A percentile compares a stretch with the other conserved stretches of the same genome.
phyloP scores from a whole-genome alignment of 2,888 invertebrate genomes.

The Pterobdella sp. region DNA sequence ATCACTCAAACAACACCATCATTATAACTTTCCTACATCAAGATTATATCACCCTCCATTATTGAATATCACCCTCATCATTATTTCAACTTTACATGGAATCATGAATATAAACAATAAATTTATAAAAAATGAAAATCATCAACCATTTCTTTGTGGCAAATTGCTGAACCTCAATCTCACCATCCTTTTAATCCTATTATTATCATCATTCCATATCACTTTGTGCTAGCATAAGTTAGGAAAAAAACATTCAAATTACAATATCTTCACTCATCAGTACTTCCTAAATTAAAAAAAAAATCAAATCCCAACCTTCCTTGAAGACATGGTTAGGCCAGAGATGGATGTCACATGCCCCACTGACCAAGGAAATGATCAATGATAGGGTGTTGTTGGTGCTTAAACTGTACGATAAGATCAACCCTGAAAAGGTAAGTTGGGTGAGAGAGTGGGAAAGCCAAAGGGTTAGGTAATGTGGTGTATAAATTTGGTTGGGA shows the following conservation, averaged over 20 bases:
- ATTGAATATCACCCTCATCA: too few species aligned
- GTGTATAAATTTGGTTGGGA: neutral
- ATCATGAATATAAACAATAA: too few species aligned
- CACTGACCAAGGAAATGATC: conserved; percentile 37
- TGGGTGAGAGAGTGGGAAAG: neutral
- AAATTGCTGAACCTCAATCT: neutral
- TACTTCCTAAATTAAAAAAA: neutral
- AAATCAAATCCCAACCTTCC: neutral
- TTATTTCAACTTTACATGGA: too few species aligned
- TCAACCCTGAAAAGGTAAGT: conserved; percentile 70
- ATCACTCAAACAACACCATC: too few species aligned
- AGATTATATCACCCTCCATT: too few species aligned
- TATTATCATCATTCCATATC: neutral
- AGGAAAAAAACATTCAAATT: neutral
- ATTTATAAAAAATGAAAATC: too few species aligned
- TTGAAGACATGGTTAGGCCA: neutral
- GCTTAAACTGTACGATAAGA: conserved; percentile 79
- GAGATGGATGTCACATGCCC: conserved; percentile 36
- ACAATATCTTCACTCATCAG: neutral
- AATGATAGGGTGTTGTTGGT: conserved; percentile 74
- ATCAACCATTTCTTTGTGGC: too few species aligned
- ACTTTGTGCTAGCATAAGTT: neutral
- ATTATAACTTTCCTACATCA: too few species aligned
- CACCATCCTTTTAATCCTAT: neutral
- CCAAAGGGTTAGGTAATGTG: neutral